These are phyloP conservation scores for Syrista parreyssii DNA, from an alignment of 2,888 invertebrate species.

Conservation along the genomic window DNA sequence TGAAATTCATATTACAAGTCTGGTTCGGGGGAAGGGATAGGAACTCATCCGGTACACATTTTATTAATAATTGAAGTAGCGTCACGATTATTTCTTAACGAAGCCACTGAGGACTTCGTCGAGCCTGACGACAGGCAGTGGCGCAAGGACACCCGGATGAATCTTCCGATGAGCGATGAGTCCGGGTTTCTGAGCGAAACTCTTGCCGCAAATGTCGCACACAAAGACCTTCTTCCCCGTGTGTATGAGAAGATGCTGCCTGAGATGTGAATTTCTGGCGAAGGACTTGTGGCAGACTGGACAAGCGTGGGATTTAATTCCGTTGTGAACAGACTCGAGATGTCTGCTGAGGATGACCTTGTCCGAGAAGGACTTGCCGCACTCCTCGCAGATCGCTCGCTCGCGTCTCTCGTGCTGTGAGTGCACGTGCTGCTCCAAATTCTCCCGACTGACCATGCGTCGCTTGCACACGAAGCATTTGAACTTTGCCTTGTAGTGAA, in stretches of 20 bases:
- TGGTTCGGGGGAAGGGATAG: too few species aligned
- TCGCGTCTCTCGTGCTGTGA: conserved; percentile 15
- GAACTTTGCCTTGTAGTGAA: conserved; percentile 18
- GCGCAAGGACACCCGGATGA: conserved; percentile 40
- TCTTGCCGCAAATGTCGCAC: conserved; percentile 12
- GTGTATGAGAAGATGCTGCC: conserved; percentile 42
- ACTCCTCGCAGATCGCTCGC: conserved; percentile 22
- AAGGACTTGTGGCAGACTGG: background rate
- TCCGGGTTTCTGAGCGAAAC: conserved; percentile 40
- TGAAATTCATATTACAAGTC: too few species aligned
- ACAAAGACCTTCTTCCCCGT: conserved; percentile 31
- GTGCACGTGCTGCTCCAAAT: conserved; percentile 23
- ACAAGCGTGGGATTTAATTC: background rate
- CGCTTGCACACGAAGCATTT: conserved; percentile 15
- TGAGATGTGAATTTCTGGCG: conserved; percentile 25
- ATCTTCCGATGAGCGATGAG: conserved; percentile 46
- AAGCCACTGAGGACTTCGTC: conserved; percentile 35
- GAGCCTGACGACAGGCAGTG: conserved; percentile 38
- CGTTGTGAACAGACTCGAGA: conserved; percentile 4
- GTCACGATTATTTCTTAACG: background rate
- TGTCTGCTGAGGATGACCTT: conserved; percentile 3
- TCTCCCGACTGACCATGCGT: conserved; percentile 22
- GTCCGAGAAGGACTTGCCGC: conserved; percentile 23
- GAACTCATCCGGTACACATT: too few species aligned
- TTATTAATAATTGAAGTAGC: too few species aligned